Conservation (phyloP, 2,888 invertebrate species). For the Bombylius discolor region DNA sequence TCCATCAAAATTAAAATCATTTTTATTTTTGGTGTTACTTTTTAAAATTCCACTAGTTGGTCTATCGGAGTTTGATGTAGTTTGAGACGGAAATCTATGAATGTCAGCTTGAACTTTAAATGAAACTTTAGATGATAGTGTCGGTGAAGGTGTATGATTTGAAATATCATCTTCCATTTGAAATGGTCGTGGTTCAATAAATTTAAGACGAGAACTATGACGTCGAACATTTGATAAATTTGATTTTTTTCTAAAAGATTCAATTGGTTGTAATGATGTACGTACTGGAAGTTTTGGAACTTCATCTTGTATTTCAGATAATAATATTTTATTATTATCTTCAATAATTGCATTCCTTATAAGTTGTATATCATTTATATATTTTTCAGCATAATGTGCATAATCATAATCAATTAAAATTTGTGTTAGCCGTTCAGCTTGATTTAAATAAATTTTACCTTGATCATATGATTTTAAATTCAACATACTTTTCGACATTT, state of each 20-base stretch:
- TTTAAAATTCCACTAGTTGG: background rate
- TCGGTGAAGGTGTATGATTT: background rate
- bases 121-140: background rate
- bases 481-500: constrained; percentile 52
- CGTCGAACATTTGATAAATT: constrained; percentile 1
- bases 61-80: background rate
- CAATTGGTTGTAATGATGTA: constrained; percentile 20
- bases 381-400: constrained; percentile 42
- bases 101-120: background rate
- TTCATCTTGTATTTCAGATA: too few species aligned
- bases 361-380: constrained; percentile 27
- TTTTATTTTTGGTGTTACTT: background rate
- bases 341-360: too few species aligned
- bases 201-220: background rate
- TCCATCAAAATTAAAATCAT: background rate
- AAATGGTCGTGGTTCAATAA: constrained; percentile 7
- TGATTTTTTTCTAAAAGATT: constrained; percentile 5
- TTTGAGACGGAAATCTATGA: background rate
- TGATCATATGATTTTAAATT: constrained; percentile 47
- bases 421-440: constrained; percentile 51
- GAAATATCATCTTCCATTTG: background rate
- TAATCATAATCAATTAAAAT: constrained; percentile 46
- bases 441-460: constrained; percentile 54
- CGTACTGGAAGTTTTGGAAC: constrained; percentile 18
- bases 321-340: too few species aligned